Evolutionary conservation across 2,888 invertebrate species (phyloP), one percentile per base, ranked within the genome.

Genomic region (Cosmia pyralina): DNA sequence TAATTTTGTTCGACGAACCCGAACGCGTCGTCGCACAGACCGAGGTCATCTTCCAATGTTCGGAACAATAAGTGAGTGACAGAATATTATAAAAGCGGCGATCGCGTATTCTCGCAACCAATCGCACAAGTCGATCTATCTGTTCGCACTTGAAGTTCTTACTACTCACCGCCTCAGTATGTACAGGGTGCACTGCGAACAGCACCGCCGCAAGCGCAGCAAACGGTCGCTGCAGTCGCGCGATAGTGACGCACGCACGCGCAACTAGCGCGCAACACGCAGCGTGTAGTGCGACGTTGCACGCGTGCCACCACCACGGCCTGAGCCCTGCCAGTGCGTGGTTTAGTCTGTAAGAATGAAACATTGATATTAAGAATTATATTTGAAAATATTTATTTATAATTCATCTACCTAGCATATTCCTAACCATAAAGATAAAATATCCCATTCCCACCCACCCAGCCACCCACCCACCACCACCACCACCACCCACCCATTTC

Each of bases 101-200:
- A n/a, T n/a, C n/a, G n/a, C 8, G 10, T 4, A 50, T 8, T 48
- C 46, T 2, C 46, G 1, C 15, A 48, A 48, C 6, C 17, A 0
- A 48, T 48, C 17, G 7, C 17, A 15, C 15, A 15, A 46, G 17
- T 46, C 22, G 17, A 62, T 44, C 44, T 17, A 13, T 46, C 46
- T 46, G 4, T 1, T 19, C 4, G 1, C 28, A 15, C 17, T 8
- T 44, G 0, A 17, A 13, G 0, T 34, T 44, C n/a, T 34, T 34
- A n/a, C 38, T 38, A 96, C 98, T 97, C 94, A 98, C 98, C 92
- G 98, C 98, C 94, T 99, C 99, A 8, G 98, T 98, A 93, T 99
- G 98, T 84, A 99, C 97, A 67, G 99, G 98, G 91, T 99, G 99
- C 11, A 98, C 97, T 8, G 98, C 98, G 89, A 99, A 99, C 85